Percentiles rank a stretch among this genome's conserved stretches.
Evolutionary conservation across 2,797 vertebrate genomes (phyloP).

Genomic region (Peromyscus melanophrys): DNA sequence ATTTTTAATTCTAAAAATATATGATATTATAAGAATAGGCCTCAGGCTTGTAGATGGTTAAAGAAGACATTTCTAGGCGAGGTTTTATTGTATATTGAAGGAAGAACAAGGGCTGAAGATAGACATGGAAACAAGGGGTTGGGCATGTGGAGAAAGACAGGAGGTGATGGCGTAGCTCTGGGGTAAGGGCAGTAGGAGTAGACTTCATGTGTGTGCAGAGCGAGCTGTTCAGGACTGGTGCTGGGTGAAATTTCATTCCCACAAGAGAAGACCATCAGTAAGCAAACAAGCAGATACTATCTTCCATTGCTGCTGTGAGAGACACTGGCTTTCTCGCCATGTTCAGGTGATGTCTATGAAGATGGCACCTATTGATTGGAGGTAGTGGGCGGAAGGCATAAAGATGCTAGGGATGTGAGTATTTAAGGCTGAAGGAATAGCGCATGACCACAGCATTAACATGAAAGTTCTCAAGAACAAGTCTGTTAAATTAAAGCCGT

Average conservation of each 20-base stretch:
- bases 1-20: constrained; percentile 45
- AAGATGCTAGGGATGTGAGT: neutral
- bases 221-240: neutral
- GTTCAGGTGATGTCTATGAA: neutral
- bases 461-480: neutral
- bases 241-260: neutral
- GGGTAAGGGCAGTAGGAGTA: neutral
- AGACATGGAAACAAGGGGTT: neutral
- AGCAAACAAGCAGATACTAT: neutral
- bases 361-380: neutral
- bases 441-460: neutral
- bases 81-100: neutral
- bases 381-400: neutral
- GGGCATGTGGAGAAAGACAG: neutral
- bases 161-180: neutral
- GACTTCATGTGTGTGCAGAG: neutral
- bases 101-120: neutral
- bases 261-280: neutral
- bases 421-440: neutral
- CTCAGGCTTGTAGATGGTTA: constrained; percentile 20
- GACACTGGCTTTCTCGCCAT: neutral
- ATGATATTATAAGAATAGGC: neutral
- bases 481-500: neutral
- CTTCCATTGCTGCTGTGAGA: neutral
- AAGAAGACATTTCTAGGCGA: constrained; percentile 18